Base-by-base conservation (phyloP, 2,113 vertebrate genomes). In the Tympanuchus pallidicinctus region DNA sequence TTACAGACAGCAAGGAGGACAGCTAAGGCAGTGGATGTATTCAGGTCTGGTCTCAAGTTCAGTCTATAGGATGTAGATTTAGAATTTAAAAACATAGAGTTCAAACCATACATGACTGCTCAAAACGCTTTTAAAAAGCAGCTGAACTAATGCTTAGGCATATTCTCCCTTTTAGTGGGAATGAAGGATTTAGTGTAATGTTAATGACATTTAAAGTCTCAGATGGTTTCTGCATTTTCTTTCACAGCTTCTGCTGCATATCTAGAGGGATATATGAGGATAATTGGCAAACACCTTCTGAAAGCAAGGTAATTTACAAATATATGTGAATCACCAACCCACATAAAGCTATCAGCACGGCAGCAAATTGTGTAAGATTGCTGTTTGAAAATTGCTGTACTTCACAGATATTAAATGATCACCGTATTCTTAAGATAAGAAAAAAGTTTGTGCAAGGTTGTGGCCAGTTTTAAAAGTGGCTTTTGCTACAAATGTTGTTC, bases 271-370 rank as follows among this genome's bases (percentile, higher is more conserved):
- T 94, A 63, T 54, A 73, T 22, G 60, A 27, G 84, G 64, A 77
- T 80, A 88, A 89, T 43, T 94, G 76, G 60, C 85, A 95, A 88
- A 95, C 86, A 90, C 42, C 61, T 95, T 93, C 72, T 83, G 70
- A 86, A 92, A 48, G 47, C 57, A 90, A 94, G 77, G 66, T 92
- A 81, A 78, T 83, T 86, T 57, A 90, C 76, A 94, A 88, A 93
- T 90, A 90, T 27, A 90, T 89, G 57, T 96, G 92, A 93, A 86
- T 93, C 86, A 92, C 25, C 86, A 95, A 64, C 73, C 69, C 66
- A 93, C 61, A 0, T 69, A 30, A 86, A 77, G 56, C 56, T 78
- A 83, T 52, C 90, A 90, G 40, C 63, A 86, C 4, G 36, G 54
- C 25, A 75, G 48, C 75, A 43, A 43, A 36, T 43, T 81, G 30